Evolutionary conservation across 2,113 vertebrate species (phyloP), one percentile per base, ranked within the genome.

Genomic region (Macrotus californicus): DNA sequence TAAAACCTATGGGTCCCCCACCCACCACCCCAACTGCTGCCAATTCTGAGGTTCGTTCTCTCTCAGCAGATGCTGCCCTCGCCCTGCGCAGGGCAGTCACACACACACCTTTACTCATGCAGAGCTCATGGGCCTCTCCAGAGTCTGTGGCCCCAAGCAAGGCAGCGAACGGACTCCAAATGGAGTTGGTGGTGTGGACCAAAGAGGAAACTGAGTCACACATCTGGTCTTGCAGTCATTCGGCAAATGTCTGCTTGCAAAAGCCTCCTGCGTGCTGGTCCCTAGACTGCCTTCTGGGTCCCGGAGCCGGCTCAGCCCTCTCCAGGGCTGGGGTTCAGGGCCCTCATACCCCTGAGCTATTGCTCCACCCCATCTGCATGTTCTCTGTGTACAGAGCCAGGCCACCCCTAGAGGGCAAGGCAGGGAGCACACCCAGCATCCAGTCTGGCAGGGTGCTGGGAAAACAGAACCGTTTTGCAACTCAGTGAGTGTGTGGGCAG

Each of bases 1-100:
- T 91, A 93, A 96, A 90, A 94, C 67, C 88, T 92, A 52, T 83
- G 91, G 87, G 70, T 94, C 66, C 93, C 54, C 94, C 95, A 69
- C 87, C 94, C 95, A 92, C 85, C 70, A 69, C 41, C 52, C 76
- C 12, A 7, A 31, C 46, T 10, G 11, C 77, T 90, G 96, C 95
- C 94, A 96, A 46, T 87, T 77, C 76, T 79, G 91, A 94, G 91
- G 81, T 92, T 95, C 29, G 87, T 73, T 81, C 85, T 86, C 48
- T 73, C 16, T 69, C 39, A 48, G 36, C 80, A 87, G 93, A n/a
- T 50, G 93, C 73, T 79, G 36, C 85, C 87, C 31, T 3, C 43
- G 46, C 52, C 24, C 81, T 46, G 36, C 29, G 12, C 18, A 8
- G 52, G 54, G n/a, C 26, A 43, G 67, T 56, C 91, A 31, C 29